Evolutionary conservation across 2,797 vertebrate genomes (phyloP).

Genomic region (Anguilla obscura): DNA sequence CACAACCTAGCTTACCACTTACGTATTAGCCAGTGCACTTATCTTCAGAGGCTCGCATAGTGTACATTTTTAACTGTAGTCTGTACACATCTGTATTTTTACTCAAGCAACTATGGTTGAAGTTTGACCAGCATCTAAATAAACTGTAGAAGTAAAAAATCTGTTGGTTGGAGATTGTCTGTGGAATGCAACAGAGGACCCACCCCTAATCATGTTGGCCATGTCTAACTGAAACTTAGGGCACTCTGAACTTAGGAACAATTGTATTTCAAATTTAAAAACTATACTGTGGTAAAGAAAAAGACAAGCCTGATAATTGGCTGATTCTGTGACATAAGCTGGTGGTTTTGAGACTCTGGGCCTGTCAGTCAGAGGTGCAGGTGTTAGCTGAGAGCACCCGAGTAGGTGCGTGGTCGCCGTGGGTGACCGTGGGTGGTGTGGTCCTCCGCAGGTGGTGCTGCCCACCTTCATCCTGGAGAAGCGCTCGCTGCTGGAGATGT

Average conservation of each 20-base stretch:
- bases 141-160: background rate
- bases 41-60: background rate
- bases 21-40: background rate
- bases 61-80: background rate
- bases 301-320: background rate
- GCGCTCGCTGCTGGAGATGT: conserved; percentile 97
- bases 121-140: background rate
- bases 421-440: background rate
- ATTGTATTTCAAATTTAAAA: background rate
- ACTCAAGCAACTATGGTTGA: background rate
- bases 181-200: background rate
- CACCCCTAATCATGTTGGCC: background rate
- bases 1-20: background rate
- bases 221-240: background rate
- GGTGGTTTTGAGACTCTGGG: background rate
- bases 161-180: background rate
- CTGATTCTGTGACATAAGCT: background rate
- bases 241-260: background rate
- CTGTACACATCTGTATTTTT: background rate
- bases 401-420: background rate
- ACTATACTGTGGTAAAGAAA: background rate
- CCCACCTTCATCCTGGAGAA: conserved; percentile 98
- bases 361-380: background rate
- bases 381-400: background rate
- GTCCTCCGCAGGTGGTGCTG: conserved; percentile 83